Percentiles rank a stretch among this genome's conserved stretches.
These are phyloP conservation scores for Mystacides longicornis DNA, from an alignment of 2,888 invertebrate genomes.

Conservation along the genomic window DNA sequence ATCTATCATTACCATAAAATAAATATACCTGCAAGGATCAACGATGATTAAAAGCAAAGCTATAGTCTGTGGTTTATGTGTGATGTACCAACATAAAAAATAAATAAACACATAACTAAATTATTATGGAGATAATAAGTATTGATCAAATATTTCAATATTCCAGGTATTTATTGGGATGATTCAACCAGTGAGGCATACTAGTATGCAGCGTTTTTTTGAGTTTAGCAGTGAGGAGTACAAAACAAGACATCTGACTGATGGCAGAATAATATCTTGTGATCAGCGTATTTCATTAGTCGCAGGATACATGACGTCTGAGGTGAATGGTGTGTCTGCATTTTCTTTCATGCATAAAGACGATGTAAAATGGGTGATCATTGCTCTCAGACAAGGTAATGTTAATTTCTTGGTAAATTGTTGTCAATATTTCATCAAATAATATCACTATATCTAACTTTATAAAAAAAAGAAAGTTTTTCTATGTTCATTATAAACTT, in stretches of 20 bases:
- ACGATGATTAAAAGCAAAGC: too few species aligned
- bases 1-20: too few species aligned
- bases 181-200: constrained; percentile 55
- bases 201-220: constrained; percentile 53
- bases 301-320: constrained; percentile 70
- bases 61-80: too few species aligned
- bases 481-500: background rate
- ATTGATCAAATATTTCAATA: background rate
- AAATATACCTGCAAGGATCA: too few species aligned
- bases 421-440: background rate
- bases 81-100: too few species aligned
- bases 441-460: background rate
- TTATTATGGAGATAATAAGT: too few species aligned
- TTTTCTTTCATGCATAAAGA: constrained; percentile 72
- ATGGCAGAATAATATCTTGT: constrained; percentile 68
- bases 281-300: constrained; percentile 73
- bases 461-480: background rate
- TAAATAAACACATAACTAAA: too few species aligned
- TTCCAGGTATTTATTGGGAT: constrained; percentile 53
- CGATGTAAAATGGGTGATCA: constrained; percentile 68
- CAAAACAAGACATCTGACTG: constrained; percentile 66
- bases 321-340: constrained; percentile 66
- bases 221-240: constrained; percentile 68
- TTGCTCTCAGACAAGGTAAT: constrained; percentile 68
- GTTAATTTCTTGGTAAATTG: too few species aligned